Conservation (phyloP, 2,113 vertebrate species). For the Podarcis raffonei region DNA sequence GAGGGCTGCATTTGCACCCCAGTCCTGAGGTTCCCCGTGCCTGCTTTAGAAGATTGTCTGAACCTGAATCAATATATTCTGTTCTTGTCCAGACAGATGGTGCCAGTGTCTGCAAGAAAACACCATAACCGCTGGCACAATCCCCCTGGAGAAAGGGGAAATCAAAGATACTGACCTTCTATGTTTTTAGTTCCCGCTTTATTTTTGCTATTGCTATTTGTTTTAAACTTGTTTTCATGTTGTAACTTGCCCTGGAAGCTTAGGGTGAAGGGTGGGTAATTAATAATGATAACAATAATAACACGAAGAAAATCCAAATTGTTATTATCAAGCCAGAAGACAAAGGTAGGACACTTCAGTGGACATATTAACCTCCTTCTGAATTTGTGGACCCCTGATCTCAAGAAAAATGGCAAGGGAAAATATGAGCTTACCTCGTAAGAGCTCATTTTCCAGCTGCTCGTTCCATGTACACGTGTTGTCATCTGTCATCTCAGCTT, state of each 20-base stretch:
- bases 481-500: conserved; percentile 62
- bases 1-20: no score
- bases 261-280: no score
- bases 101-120: neutral
- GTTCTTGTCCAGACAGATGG: neutral
- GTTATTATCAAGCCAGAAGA: no score
- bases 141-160: neutral
- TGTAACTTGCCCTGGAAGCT: no score
- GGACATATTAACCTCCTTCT: neutral
- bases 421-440: conserved; percentile 71
- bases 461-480: conserved; percentile 65
- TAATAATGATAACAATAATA: neutral
- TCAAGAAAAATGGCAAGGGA: conserved; percentile 4
- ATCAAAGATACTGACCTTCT: neutral
- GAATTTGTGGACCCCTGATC: neutral
- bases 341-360: neutral
- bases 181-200: no score
- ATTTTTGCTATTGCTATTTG: no score
- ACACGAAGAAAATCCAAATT: neutral
- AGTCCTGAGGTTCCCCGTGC: no score
- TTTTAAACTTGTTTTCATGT: no score
- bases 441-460: conserved; percentile 75
- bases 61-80: neutral
- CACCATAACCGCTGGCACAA: neutral
- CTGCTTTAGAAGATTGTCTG: neutral